Evolutionary conservation across 2,888 invertebrate species (phyloP), one percentile per base, ranked within the genome.

Genomic region (Muschampia plurimacula): DNA sequence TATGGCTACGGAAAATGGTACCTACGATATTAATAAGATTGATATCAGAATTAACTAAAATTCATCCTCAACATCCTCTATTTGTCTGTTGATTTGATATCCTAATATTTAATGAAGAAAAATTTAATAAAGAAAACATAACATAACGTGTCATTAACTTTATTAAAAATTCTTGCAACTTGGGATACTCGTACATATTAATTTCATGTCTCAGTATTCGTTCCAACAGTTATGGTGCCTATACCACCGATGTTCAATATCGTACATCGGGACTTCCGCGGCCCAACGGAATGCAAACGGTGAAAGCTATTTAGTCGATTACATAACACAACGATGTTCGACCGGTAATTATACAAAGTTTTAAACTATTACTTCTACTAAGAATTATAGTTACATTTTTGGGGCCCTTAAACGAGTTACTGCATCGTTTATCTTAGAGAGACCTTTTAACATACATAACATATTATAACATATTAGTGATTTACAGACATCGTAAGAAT

Each of bases 331-430:
- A 76, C 65, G 39, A 68, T 64, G 49, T 13, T 46, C 70, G 44
- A 71, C 60, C 65, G 65, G 78, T 76, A 75, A 70, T 76, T 77
- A 76, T 77, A 63, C 66, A 66, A 39, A 55, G 22, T 49, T 63
- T 41, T 28, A 2, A 9, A 15, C 15, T 52, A 28, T 49, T 65
- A 65, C 28, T 46, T 66, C 65, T 52, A 67, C 36, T 62, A 78
- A 22, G 55, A 22, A 22, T 22, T 57, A 10, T 22, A 57, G 28
- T 28, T 57, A 10, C 10, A 10, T 10, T 57, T 22, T 15, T 22
- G 28, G 15, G 28, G 8, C 22, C 10, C 22, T 57, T 28, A 22
- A 22, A 10, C 28, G 2, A 57, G 9, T 28, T 9, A 57, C 2
- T 57, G 22, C 9, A 57, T n/a, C 1, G n/a, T n/a, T 49, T 49